Base-by-base conservation (phyloP, 1,140 invertebrate species). In the Drosophila triauraria region DNA sequence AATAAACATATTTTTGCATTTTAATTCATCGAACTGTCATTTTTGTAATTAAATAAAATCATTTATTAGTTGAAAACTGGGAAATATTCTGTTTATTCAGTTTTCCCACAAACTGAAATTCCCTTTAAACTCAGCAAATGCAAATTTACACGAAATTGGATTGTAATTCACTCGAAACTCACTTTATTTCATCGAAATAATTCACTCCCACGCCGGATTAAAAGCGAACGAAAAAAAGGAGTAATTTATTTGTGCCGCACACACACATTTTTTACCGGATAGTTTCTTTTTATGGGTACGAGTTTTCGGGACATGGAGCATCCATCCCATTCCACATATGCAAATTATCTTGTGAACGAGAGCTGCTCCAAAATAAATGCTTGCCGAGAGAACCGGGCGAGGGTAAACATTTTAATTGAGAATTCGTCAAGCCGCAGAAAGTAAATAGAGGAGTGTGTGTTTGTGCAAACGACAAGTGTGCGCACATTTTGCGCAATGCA, bases 401-500 rank as follows among this genome's bases (percentile, higher is more conserved):
- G 78, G 70, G 78, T 70, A 85, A 88, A 88, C 69, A 88, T 90
- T 88, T 88, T 88, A 88, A 88, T 90, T 90, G 85, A 82, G 83
- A 88, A 85, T 79, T 81, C 74, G 85, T 76, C 70, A 75, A 72
- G 78, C 70, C 81, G 80, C 81, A 79, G 74, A 70, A 76, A 84
- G 85, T 85, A 88, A 88, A 88, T 85, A 84, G 50, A 84, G 76
- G 38, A 78, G 60, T 53, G 43, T 25, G 74, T 50, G 65, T 74
- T 62, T 23, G 32, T 88, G 83, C 84, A 56, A 70, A 56, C 84
- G 83, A 87, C 84, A 87, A 83, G 76, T 77, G 67, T 43, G 47
- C 44, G 68, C 35, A 64, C 35, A 38, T 50, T 78, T 71, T 61
- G 50, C 60, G 20, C 50, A 64, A 62, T 75, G 78, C 82, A 56